Evolutionary conservation across 2,113 vertebrate genomes (phyloP), one percentile per base, ranked within the genome.

Genomic region (Cinclus mexicanus): DNA sequence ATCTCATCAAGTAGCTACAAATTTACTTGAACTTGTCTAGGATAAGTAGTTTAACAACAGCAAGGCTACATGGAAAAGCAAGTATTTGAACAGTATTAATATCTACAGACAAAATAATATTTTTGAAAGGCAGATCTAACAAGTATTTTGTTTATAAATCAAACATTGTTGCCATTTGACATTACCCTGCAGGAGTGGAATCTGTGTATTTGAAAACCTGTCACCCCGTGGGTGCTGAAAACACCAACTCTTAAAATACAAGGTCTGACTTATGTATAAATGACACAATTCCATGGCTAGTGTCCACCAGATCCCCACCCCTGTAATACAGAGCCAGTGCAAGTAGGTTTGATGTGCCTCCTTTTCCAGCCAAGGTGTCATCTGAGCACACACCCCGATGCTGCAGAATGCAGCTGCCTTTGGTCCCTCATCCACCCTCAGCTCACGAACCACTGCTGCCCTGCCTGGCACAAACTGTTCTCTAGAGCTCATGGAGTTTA

Each of bases 401-500:
- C 71, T 60, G 67, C 67, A 90, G 61, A 70, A 41, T 4, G 2
- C 78, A 84, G 60, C 31, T 60, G 49, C 25, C 3, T 23, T 44
- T 61, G 60, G 70, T 77, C 31, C 42, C 33, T 44, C 35, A 57
- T 3, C 23, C 80, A 65, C 46, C 55, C 50, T 46, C 2, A 0
- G 31, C n/a, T 39, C 55, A 14, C 1, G 1, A 92, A 26, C n/a
- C 50, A 61, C 0, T 0, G 75, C 88, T 67, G 52, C 47, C 65
- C 56, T 87, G 82, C 33, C 82, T 67, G 87, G 22, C 55, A 80
- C 53, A 83, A 78, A 65, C 1, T 1, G 39, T 1, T 92, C 65
- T 53, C 70, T 13, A 47, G 35, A 41, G 35, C 29, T 29, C 35
- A 26, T 1, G 6, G 35, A 74, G 35, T 63, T 92, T 59, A 87